Percentiles rank a stretch among this genome's conserved stretches.
Conservation (phyloP, 2,113 vertebrate species). For the Clarias macrocephalus region DNA sequence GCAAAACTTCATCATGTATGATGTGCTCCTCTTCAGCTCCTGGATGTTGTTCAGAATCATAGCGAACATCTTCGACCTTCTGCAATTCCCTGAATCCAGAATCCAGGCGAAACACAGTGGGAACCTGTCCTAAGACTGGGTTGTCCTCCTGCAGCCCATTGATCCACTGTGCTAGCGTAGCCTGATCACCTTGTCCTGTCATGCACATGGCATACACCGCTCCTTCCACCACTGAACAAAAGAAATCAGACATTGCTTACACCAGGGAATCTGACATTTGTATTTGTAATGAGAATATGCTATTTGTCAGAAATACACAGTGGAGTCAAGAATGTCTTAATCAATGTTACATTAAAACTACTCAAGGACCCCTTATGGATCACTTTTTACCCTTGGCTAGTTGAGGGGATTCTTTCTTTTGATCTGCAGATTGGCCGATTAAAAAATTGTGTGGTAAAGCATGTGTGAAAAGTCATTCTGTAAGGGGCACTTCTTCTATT, state of each 20-base stretch:
- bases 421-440: too few relatives aligned
- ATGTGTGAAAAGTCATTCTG: too few relatives aligned
- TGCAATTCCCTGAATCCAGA: slow-evolving; percentile 64
- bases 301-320: neutral
- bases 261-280: neutral
- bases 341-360: too few relatives aligned
- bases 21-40: slow-evolving; percentile 27
- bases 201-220: slow-evolving; percentile 85
- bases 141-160: slow-evolving; percentile 82
- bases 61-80: slow-evolving; percentile 15
- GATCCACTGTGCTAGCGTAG: slow-evolving; percentile 83
- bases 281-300: neutral
- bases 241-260: slow-evolving; percentile 30
- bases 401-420: too few relatives aligned
- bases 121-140: slow-evolving; percentile 74
- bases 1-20: slow-evolving; percentile 55
- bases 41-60: neutral
- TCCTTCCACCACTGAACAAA: slow-evolving; percentile 82
- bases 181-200: slow-evolving; percentile 75
- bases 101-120: slow-evolving; percentile 81
- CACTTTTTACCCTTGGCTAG: too few relatives aligned
- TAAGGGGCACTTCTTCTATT: too few relatives aligned
- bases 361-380: too few relatives aligned
- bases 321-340: neutral
- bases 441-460: too few relatives aligned